Evolutionary conservation across 2,113 vertebrate species (phyloP), one percentile per base, ranked within the genome.

Genomic region (Protobothrops mucrosquamatus): DNA sequence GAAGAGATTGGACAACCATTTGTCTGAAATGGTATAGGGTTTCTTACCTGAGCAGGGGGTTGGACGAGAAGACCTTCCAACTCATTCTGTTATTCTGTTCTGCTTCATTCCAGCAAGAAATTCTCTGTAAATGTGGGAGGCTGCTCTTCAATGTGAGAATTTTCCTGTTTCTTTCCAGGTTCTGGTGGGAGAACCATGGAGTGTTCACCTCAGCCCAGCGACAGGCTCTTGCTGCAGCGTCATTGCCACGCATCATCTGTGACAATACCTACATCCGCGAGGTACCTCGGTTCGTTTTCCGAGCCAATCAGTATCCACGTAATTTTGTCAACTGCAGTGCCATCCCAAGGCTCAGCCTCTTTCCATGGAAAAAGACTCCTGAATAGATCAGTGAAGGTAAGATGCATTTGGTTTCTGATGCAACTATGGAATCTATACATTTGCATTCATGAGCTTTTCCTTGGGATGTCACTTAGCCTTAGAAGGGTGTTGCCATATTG

Each of bases 141-240:
- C 54, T 11, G 87, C 11, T 39, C 20, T 22, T 20, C n/a, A 51
- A 2, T 12, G 9, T 3, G 55, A 6, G 4, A 0, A 39, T 46
- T 89, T 92, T 86, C 6, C 74, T 85, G 87, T 10, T 92, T 23
- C 87, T 14, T 85, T 56, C 81, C 89, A 96, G 99, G 96, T 99
- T 99, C 96, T 99, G 98, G 98, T 99, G 98, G 98, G 94, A 98
- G 95, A 98, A 96, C 46, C 55, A 85, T 1, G 98, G 97, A 0
- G 97, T 99, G 87, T 99, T 99, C 96, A 98, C 98, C 54, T 43
- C 52, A 8, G 6, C 15, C 48, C 98, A 99, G 95, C 97, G 94
- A 90, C 39, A 0, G 39, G 94, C 97, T 11, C 97, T 99, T 87
- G 94, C 81, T 0, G 54, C 0, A 9, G 95, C 97, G 91, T 98